Evolutionary conservation across 2,113 vertebrate genomes (phyloP), one percentile per base, ranked within the genome.

Genomic region (Pandion haliaetus): DNA sequence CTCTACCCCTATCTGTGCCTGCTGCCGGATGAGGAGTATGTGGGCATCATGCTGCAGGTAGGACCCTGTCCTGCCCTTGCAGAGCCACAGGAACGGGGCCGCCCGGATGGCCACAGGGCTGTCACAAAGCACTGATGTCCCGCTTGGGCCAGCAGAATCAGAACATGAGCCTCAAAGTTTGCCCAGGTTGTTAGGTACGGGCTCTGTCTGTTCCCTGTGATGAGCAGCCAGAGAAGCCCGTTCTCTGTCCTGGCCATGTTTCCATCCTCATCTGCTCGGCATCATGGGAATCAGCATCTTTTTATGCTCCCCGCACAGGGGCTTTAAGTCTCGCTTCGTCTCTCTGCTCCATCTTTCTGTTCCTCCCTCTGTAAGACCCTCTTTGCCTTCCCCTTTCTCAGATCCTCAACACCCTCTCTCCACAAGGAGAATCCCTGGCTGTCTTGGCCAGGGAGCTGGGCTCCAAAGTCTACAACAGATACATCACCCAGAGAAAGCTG

Each of bases 11-110:
- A 98, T 96, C 97, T 99, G 59, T 99, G 98, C 67, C 93, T 99
- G 95, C 97, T 99, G 84, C 94, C 98, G 0, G 99, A 99, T 21
- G 57, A 86, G 32, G 98, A 99, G 40, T 99, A 99, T 1, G 98
- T 99, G 63, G 98, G 97, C 94, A 98, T 99, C 95, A 99, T 99
- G 99, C 52, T 99, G 78, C 98, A 99, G 98, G 99, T 99, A 96
- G 67, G 92, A 61, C 11, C 44, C 42, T 52, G 57, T 29, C 49
- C 58, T n/a, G 32, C 14, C 44, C 47, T 44, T 12, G 1, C 8
- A 5, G 55, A n/a, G 42, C 42, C 32, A 13, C 4, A 5, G 36
- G 59, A 36, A 15, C 0, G 3, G 25, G 50, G 50, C 32, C 10
- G 10, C 31, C 21, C 3, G 2, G 18, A 6, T 2, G 1, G 19